Conservation (phyloP, 2,113 vertebrate genomes). For the Rhinolophus sinicus region DNA sequence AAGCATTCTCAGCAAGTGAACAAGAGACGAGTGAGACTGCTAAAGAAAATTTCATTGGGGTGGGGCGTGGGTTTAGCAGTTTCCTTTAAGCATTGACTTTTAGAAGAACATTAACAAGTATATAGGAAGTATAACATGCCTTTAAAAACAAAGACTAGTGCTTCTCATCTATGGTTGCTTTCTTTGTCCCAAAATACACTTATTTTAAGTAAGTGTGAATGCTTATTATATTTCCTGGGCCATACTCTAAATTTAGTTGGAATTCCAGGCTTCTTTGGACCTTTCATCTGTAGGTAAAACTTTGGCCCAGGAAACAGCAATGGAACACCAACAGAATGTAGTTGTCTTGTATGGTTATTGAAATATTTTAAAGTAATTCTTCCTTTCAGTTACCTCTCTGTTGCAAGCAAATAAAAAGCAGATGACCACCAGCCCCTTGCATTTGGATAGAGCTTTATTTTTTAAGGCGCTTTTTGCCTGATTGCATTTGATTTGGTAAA, state of each 20-base stretch:
- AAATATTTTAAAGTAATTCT: neutral
- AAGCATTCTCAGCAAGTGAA: constrained; percentile 67
- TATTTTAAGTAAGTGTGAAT: neutral
- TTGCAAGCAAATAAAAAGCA: constrained; percentile 10
- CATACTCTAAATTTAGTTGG: neutral
- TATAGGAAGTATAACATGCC: constrained; percentile 29
- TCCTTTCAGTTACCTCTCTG: neutral
- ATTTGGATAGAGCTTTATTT: neutral
- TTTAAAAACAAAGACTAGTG: constrained; percentile 51
- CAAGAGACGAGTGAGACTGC: constrained; percentile 71
- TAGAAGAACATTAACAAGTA: constrained; percentile 55
- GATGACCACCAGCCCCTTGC: neutral
- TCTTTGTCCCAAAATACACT: constrained; percentile 14
- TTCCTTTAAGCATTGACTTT: constrained; percentile 52
- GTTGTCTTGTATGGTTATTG: neutral
- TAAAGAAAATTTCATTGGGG: constrained; percentile 55
- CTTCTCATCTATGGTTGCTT: neutral
- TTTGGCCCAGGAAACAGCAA: neutral
- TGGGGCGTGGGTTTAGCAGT: constrained; percentile 48
- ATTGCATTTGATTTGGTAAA: constrained; percentile 6
- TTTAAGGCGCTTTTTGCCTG: neutral
- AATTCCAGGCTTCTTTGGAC: neutral
- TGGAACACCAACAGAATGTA: neutral
- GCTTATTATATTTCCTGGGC: neutral
- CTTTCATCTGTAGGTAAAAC: neutral